Conservation (phyloP, 1,140 invertebrate species). For the Drosophila murphyi region DNA sequence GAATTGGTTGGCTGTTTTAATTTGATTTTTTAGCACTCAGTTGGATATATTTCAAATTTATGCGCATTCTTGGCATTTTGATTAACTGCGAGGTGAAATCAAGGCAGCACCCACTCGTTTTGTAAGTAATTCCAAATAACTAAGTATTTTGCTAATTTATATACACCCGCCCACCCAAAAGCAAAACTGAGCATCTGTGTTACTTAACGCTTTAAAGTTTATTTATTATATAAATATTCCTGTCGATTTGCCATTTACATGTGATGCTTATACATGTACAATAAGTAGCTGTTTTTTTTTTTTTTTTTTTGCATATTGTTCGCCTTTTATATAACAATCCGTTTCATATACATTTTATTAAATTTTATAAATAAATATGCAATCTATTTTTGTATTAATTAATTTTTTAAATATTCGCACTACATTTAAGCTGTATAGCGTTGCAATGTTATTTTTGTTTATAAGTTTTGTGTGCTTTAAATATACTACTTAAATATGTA, state of each 20-base stretch:
- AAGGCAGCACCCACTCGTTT: conserved; percentile 22
- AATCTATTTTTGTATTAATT: conserved; percentile 31
- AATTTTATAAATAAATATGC: conserved; percentile 36
- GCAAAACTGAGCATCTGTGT: neutral
- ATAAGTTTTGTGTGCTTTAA: conserved; percentile 19
- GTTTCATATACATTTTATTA: conserved; percentile 45
- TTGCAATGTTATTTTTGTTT: conserved; percentile 23
- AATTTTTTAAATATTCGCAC: conserved; percentile 41
- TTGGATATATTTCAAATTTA: conserved; percentile 64
- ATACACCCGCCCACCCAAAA: neutral
- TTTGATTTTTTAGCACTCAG: conserved; percentile 70
- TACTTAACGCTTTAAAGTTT: conserved; percentile 63
- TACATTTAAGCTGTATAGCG: conserved; percentile 44
- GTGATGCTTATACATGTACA: conserved; percentile 54
- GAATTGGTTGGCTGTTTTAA: conserved; percentile 70
- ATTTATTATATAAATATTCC: conserved; percentile 79
- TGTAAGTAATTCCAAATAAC: conserved; percentile 22
- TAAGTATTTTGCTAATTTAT: conserved; percentile 14
- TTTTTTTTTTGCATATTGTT: conserved; percentile 36
- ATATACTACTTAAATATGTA: conserved; percentile 21
- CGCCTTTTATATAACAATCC: conserved; percentile 32
- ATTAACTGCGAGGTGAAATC: conserved; percentile 35
- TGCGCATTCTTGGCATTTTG: conserved; percentile 48
- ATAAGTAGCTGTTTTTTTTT: conserved; percentile 32
- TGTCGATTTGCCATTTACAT: conserved; percentile 73